phyloP scores from a whole-genome alignment of 2,888 invertebrate genomes.

The Trimorus sp. region DNA sequence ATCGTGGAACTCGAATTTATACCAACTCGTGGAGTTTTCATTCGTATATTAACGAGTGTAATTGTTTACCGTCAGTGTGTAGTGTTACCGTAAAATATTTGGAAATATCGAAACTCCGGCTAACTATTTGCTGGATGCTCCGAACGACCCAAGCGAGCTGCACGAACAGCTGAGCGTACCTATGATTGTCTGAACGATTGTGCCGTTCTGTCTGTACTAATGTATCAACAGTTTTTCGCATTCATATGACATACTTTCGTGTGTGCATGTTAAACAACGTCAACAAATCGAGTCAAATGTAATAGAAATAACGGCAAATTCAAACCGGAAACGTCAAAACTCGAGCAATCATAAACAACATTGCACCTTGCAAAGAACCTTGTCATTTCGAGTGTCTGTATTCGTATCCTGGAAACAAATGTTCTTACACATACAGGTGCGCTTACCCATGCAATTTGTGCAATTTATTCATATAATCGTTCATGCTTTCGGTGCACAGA shows the following conservation, averaged over 20 bases:
- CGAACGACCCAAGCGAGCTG: too few relatives aligned
- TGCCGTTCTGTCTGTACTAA: too few relatives aligned
- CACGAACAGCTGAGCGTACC: too few relatives aligned
- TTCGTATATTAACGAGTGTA: too few relatives aligned
- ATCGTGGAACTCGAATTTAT: too few relatives aligned
- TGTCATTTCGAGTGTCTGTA: slow-evolving; percentile 31
- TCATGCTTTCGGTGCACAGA: slow-evolving; percentile 51
- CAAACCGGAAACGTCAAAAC: background rate
- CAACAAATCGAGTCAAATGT: slow-evolving; percentile 10
- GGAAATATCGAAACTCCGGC: too few relatives aligned
- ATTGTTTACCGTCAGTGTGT: too few relatives aligned
- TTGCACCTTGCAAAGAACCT: slow-evolving; percentile 17
- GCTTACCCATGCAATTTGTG: slow-evolving; percentile 45
- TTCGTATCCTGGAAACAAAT: slow-evolving; percentile 44
- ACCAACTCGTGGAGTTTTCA: too few relatives aligned
- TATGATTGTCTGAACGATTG: too few relatives aligned
- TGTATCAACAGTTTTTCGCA: too few relatives aligned
- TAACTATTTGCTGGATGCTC: too few relatives aligned
- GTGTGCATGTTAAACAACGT: slow-evolving; percentile 36
- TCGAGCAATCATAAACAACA: background rate
- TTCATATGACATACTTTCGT: slow-evolving; percentile 4
- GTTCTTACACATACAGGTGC: slow-evolving; percentile 35
- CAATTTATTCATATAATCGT: slow-evolving; percentile 28
- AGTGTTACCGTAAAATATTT: too few relatives aligned
- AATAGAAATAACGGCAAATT: slow-evolving; percentile 3